Evolutionary conservation across 2,113 vertebrate genomes (phyloP).

Genomic region (Sminthopsis crassicaudata): DNA sequence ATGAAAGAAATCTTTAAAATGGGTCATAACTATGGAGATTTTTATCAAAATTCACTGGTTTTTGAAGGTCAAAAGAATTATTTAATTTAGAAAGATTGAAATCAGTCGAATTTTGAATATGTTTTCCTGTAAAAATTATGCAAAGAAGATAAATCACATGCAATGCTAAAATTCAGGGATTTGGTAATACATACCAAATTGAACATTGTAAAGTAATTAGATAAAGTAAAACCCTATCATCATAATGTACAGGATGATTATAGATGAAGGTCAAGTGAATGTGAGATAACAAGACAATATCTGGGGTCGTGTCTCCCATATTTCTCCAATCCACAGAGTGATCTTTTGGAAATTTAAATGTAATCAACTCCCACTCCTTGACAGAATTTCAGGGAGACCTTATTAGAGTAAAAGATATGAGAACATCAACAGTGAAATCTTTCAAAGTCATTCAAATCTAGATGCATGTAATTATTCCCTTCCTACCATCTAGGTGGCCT

Average conservation of each 20-base stretch:
- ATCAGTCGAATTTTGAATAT: slow-evolving; percentile 43
- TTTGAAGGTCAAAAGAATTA: slow-evolving; percentile 8
- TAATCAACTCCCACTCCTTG: neutral
- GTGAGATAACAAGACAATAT: neutral
- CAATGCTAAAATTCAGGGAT: neutral
- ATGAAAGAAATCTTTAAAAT: neutral
- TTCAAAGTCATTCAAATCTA: neutral
- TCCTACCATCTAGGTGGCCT: neutral
- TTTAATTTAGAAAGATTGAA: slow-evolving; percentile 46
- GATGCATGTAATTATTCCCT: neutral
- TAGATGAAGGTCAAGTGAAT: neutral
- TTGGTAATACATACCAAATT: slow-evolving; percentile 26
- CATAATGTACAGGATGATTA: neutral
- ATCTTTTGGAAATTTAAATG: neutral
- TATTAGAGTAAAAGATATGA: neutral
- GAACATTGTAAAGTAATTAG: neutral
- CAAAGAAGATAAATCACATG: neutral
- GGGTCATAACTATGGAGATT: slow-evolving; percentile 10
- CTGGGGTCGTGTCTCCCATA: neutral
- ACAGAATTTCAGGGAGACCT: neutral
- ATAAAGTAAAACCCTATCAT: neutral
- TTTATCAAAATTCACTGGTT: neutral
- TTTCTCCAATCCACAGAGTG: neutral
- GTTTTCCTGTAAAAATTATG: neutral
- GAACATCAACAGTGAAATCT: neutral